These are phyloP conservation scores for Ecliptopera silaceata DNA, from an alignment of 2,888 invertebrate species.

Conservation along the genomic window DNA sequence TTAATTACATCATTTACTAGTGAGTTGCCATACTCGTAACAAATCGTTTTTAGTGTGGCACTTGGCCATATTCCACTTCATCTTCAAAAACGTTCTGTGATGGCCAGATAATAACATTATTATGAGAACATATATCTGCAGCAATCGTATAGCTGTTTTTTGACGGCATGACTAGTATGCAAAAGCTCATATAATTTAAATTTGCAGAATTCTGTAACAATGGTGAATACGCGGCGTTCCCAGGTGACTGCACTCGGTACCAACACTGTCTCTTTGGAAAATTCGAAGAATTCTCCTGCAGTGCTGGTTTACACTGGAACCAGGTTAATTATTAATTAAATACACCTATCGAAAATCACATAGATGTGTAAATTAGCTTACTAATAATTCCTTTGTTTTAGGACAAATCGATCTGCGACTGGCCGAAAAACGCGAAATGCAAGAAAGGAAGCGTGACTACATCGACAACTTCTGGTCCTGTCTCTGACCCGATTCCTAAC, in stretches of 20 bases:
- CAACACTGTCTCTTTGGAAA: conserved; percentile 91
- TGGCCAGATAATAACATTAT: too few relatives aligned
- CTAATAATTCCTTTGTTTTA: conserved; percentile 48
- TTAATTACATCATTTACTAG: too few relatives aligned
- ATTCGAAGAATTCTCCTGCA: conserved; percentile 87
- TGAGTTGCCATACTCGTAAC: too few relatives aligned
- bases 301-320: conserved; percentile 89
- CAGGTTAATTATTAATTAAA: conserved; percentile 66
- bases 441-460: conserved; percentile 49
- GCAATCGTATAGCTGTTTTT: too few relatives aligned
- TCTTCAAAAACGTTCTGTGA: too few relatives aligned
- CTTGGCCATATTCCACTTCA: too few relatives aligned
- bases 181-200: conserved; percentile 2
- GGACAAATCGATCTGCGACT: conserved; percentile 87
- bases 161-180: not conserved
- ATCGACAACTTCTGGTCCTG: conserved; percentile 48
- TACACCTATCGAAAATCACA: not conserved
- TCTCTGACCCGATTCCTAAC: conserved; percentile 38
- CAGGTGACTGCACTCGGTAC: conserved; percentile 88
- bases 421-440: conserved; percentile 87
- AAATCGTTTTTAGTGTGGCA: too few relatives aligned
- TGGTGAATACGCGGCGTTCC: conserved; percentile 85
- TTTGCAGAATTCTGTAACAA: conserved; percentile 79
- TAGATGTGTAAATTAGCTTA: not conserved
- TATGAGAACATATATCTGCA: too few relatives aligned